phyloP scores from a whole-genome alignment of 2,113 vertebrate species.

The Garra rufa region DNA sequence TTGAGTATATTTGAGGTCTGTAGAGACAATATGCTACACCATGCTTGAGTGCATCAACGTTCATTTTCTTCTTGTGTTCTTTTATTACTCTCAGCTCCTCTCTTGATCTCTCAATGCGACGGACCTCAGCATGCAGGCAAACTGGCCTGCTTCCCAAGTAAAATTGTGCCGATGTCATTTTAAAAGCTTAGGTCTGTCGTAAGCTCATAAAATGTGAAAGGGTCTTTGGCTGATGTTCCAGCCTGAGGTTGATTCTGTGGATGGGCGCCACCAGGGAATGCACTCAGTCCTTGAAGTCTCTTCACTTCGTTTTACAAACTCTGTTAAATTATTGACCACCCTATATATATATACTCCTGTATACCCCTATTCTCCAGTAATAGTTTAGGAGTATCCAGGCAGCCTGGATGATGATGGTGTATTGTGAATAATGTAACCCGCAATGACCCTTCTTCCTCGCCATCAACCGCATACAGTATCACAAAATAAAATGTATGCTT shows the following conservation, averaged over 20 bases:
- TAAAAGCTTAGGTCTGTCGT: conserved; percentile 71
- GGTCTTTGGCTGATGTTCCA: conserved; percentile 69
- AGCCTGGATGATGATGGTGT: conserved; percentile 38
- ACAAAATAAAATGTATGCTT: background rate
- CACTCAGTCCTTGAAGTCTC: conserved; percentile 69
- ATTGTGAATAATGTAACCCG: conserved; percentile 48
- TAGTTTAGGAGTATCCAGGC: conserved; percentile 29
- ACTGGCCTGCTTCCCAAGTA: background rate
- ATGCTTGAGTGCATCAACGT: background rate
- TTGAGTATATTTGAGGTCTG: conserved; percentile 2
- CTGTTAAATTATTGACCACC: conserved; percentile 71
- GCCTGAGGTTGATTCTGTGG: conserved; percentile 68
- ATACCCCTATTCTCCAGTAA: background rate
- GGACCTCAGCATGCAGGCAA: background rate
- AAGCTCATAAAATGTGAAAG: conserved; percentile 68
- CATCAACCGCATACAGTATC: background rate
- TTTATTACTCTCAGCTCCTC: background rate
- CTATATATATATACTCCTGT: conserved; percentile 15
- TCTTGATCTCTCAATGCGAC: background rate
- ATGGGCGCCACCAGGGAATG: conserved; percentile 70
- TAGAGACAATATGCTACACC: background rate
- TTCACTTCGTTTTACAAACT: conserved; percentile 68
- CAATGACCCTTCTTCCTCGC: background rate
- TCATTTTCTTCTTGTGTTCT: background rate
- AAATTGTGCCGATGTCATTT: conserved; percentile 45